Conservation (phyloP, 64 coral and sea anemone genomes). For the Cladopsammia gracilis region DNA sequence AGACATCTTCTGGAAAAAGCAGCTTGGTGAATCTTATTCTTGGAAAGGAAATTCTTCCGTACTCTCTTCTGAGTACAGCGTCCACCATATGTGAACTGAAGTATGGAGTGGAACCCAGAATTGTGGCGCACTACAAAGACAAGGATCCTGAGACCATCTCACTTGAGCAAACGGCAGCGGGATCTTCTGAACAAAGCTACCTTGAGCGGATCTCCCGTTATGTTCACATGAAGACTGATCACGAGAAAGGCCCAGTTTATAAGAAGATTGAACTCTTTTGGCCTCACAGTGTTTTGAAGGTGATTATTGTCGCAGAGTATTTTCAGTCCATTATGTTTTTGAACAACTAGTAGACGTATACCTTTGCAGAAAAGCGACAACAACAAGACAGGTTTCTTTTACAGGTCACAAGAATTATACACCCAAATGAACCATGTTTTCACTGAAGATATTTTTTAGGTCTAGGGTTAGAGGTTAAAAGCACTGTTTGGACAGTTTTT, state of each 20-base stretch:
- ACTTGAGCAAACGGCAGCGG: background rate
- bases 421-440: too few relatives aligned
- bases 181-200: background rate
- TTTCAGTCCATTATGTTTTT: too few relatives aligned
- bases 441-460: too few relatives aligned
- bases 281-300: background rate
- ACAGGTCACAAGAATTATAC: too few relatives aligned
- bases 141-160: conserved; percentile 9
- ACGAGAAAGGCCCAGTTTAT: background rate
- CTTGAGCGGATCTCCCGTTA: conserved; percentile 35
- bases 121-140: conserved; percentile 23
- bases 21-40: conserved; percentile 47
- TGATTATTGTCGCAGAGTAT: background rate
- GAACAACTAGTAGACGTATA: too few relatives aligned
- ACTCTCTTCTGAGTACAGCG: background rate
- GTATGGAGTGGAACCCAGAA: background rate
- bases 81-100: conserved; percentile 42
- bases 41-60: conserved; percentile 33
- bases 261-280: conserved; percentile 49
- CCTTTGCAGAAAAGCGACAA: too few relatives aligned
- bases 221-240: conserved; percentile 7
- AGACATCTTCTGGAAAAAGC: conserved; percentile 35
- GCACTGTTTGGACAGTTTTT: too few relatives aligned
- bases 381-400: too few relatives aligned
- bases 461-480: too few relatives aligned